Percentiles rank a stretch among this genome's conserved stretches.
These are phyloP conservation scores for Anomalospiza imberbis DNA, from an alignment of 2,797 vertebrate species.

Conservation along the genomic window DNA sequence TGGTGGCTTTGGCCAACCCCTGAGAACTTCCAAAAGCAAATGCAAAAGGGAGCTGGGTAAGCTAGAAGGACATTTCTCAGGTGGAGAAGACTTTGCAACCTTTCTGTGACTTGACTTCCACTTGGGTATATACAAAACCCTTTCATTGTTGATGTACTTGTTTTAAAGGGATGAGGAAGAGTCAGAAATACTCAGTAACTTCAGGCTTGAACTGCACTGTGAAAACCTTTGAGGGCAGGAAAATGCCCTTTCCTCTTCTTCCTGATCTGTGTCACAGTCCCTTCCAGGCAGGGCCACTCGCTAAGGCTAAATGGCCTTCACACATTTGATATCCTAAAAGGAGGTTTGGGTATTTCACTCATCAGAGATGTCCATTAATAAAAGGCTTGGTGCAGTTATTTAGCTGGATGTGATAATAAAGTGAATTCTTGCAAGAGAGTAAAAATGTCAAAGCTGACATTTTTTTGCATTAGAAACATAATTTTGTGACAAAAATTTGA, in stretches of 20 bases:
- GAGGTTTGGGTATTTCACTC: not conserved
- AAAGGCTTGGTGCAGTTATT: not conserved
- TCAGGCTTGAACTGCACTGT: not conserved
- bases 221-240: not conserved
- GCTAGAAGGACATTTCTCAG: not conserved
- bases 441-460: not conserved
- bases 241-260: not conserved
- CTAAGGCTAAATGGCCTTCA: not conserved
- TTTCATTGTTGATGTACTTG: fast-evolving
- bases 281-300: not conserved
- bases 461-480: not conserved
- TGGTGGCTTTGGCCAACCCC: not conserved
- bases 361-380: not conserved
- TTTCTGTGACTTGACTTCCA: not conserved
- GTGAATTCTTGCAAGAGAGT: not conserved
- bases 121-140: not conserved
- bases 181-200: not conserved
- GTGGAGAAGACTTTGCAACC: not conserved
- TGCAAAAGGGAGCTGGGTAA: not conserved
- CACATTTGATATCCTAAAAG: not conserved
- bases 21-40: not conserved
- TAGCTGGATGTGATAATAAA: not conserved
- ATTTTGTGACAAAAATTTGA: not conserved
- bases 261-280: not conserved
- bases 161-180: not conserved